Percentiles rank a stretch among this genome's conserved stretches.
These are phyloP conservation scores for Heterotilapia buettikoferi DNA, from an alignment of 2,113 vertebrate species.

Conservation along the genomic window DNA sequence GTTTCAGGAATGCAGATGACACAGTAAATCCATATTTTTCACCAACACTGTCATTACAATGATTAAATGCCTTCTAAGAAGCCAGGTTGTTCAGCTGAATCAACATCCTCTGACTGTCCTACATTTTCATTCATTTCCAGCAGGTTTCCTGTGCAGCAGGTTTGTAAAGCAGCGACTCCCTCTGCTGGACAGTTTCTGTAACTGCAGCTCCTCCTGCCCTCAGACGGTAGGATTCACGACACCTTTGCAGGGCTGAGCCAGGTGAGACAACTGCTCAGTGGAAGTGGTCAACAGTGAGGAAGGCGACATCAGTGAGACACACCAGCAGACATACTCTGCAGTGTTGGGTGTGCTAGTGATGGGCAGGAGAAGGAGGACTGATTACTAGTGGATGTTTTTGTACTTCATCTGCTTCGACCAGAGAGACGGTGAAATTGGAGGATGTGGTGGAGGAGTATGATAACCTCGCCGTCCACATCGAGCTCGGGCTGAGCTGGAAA, in stretches of 20 bases:
- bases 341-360: rapidly evolving
- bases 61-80: neutral
- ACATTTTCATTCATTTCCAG: neutral
- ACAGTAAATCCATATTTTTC: neutral
- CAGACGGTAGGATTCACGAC: neutral
- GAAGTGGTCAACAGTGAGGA: neutral
- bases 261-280: neutral
- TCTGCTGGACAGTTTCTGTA: neutral
- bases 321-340: neutral
- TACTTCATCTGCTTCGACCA: neutral
- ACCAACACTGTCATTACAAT: neutral
- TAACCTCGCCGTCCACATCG: neutral
- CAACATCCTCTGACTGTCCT: neutral
- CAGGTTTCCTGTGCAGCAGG: neutral
- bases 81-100: neutral
- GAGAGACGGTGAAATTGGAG: neutral
- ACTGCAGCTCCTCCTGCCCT: neutral
- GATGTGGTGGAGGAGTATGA: neutral
- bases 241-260: neutral
- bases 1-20: neutral
- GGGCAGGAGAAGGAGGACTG: neutral
- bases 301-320: neutral
- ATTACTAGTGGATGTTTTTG: neutral
- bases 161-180: neutral
- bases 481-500: neutral